These are phyloP conservation scores for Echinometra lucunter DNA, from an alignment of 53 echinoderm and acorn worm genomes.

Conservation along the genomic window DNA sequence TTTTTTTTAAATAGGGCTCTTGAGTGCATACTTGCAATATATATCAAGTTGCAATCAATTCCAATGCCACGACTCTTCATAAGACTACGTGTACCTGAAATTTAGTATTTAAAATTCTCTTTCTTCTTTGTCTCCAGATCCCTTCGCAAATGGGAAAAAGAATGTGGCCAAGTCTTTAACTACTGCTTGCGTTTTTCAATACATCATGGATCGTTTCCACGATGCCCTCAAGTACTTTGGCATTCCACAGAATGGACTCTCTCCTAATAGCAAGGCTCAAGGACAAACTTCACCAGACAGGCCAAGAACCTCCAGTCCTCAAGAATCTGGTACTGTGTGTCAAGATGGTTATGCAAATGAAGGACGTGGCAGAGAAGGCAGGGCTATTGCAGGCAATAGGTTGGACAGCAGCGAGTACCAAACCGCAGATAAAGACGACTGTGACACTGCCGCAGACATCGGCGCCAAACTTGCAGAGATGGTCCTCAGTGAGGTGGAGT, in stretches of 20 bases:
- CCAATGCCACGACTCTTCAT: too few species aligned
- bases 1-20: too few species aligned
- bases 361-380: neutral
- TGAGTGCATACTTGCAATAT: too few species aligned
- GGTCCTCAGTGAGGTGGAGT: conserved; percentile 48
- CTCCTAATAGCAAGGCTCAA: neutral
- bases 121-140: conserved; percentile 78
- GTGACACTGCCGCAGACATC: conserved; percentile 29
- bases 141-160: conserved; percentile 85
- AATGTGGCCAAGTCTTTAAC: conserved; percentile 88
- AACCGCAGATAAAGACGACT: neutral
- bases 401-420: neutral
- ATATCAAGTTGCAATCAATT: too few species aligned
- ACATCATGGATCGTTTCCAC: conserved; percentile 89
- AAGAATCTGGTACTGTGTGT: neutral
- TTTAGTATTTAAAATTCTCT: too few species aligned
- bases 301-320: neutral
- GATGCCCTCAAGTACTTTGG: conserved; percentile 93
- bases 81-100: too few species aligned
- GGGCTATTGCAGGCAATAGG: neutral
- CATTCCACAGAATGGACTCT: conserved; percentile 71
- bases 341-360: neutral
- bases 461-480: conserved; percentile 61
- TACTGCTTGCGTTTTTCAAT: conserved; percentile 86
- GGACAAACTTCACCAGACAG: conserved; percentile 9